Evolutionary conservation across 2,888 invertebrate genomes (phyloP).

Genomic region (Melanchra persicariae): DNA sequence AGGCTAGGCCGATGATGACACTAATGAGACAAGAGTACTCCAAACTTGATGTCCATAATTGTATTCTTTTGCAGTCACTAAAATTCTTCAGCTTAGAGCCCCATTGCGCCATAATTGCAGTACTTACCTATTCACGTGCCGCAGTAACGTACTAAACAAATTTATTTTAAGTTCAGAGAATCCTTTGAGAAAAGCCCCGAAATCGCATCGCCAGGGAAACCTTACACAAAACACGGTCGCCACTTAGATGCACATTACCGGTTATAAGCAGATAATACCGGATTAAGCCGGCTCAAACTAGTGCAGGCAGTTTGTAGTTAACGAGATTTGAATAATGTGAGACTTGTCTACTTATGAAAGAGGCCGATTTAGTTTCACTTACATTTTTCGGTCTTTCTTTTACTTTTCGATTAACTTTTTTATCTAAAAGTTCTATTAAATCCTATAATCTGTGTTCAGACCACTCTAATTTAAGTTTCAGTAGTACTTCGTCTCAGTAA

Average conservation of each 20-base stretch:
- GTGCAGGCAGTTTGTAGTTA: constrained; percentile 59
- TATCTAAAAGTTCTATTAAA: no score
- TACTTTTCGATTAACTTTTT: constrained; percentile 12
- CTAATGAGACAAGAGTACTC: no score
- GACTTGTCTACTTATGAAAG: constrained; percentile 29
- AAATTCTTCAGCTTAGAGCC: neutral
- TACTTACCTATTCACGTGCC: no score
- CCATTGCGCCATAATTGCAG: neutral
- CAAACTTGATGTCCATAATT: neutral
- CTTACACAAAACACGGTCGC: constrained; percentile 51
- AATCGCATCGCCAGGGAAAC: constrained; percentile 48
- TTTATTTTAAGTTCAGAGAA: neutral
- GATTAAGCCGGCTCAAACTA: constrained; percentile 63
- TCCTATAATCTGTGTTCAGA: constrained; percentile 12
- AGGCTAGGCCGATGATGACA: no score
- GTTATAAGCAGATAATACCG: constrained; percentile 63
- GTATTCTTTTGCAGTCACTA: neutral
- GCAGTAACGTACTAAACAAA: neutral
- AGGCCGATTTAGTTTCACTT: neutral
- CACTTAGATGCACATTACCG: constrained; percentile 66
- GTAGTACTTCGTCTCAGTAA: neutral
- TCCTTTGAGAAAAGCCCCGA: constrained; percentile 37
- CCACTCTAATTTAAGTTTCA: constrained; percentile 28
- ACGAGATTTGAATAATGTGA: constrained; percentile 58
- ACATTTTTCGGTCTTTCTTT: constrained; percentile 8